These are phyloP conservation scores for Eupithecia subumbrata DNA, from an alignment of 2,888 invertebrate genomes.

Conservation along the genomic window DNA sequence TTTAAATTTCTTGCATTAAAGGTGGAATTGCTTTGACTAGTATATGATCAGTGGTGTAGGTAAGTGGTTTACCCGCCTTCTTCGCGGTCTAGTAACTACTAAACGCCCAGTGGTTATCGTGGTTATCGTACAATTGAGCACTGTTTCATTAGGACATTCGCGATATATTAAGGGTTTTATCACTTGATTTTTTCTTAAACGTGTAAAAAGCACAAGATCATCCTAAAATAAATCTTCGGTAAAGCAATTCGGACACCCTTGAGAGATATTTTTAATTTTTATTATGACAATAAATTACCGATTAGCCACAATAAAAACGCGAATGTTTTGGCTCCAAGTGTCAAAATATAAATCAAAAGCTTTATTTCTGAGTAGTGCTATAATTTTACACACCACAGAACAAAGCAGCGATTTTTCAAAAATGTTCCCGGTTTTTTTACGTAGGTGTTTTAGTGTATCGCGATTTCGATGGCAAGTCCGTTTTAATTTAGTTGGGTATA, in stretches of 20 bases:
- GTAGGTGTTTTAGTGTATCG: slow-evolving; percentile 48
- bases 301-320: slow-evolving; percentile 63
- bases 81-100: slow-evolving; percentile 56
- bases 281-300: slow-evolving; percentile 70
- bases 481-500: slow-evolving; percentile 70
- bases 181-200: slow-evolving; percentile 17
- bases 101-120: slow-evolving; percentile 23
- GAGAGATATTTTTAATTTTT: slow-evolving; percentile 67
- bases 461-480: slow-evolving; percentile 58
- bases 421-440: slow-evolving; percentile 56
- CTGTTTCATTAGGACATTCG: neutral
- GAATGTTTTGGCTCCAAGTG: slow-evolving; percentile 75
- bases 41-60: slow-evolving; percentile 37
- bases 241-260: slow-evolving; percentile 47
- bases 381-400: slow-evolving; percentile 74
- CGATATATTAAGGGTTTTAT: neutral
- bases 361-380: slow-evolving; percentile 60
- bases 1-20: slow-evolving; percentile 49
- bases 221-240: slow-evolving; percentile 34
- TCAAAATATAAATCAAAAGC: slow-evolving; percentile 77
- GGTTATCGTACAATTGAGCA: slow-evolving; percentile 6
- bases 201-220: slow-evolving; percentile 8
- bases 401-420: slow-evolving; percentile 70
- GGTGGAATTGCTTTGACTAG: slow-evolving; percentile 42
- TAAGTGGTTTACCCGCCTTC: slow-evolving; percentile 39